Conservation (phyloP, 2,113 vertebrate genomes). For the Eleginops maclovinus region DNA sequence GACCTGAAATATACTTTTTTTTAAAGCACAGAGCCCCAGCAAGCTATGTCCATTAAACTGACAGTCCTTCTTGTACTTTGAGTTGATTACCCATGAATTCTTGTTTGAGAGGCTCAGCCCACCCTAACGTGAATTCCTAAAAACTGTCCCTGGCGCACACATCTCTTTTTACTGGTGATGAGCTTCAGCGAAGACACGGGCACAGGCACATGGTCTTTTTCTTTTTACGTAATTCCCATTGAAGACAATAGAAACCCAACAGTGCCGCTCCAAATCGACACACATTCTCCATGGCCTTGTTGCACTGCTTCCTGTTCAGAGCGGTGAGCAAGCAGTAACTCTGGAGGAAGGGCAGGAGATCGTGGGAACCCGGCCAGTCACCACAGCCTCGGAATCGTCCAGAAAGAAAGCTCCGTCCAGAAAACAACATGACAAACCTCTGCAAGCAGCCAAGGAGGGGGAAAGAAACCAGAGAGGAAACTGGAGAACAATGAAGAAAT, state of each 20-base stretch:
- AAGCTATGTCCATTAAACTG: no score
- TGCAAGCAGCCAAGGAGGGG: conserved; percentile 40
- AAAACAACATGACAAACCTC: conserved; percentile 65
- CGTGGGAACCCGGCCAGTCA: conserved; percentile 75
- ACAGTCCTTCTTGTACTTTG: no score
- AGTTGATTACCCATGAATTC: no score
- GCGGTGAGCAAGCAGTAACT: conserved; percentile 66
- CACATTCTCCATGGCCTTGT: conserved; percentile 31
- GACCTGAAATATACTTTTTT: no score
- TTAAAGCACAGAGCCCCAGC: no score
- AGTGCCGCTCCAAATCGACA: conserved; percentile 44
- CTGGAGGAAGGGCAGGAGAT: conserved; percentile 81
- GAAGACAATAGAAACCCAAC: conserved; percentile 49
- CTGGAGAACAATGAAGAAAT: conserved; percentile 81
- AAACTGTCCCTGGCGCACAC: no score
- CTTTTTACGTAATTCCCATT: conserved; percentile 40
- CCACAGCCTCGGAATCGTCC: conserved; percentile 44
- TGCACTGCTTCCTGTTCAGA: conserved; percentile 65
- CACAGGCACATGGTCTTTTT: background rate
- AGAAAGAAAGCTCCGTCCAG: conserved; percentile 65
- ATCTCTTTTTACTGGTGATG: background rate
- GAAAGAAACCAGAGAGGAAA: conserved; percentile 74
- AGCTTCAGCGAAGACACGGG: conserved; percentile 25
- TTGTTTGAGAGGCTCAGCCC: no score
- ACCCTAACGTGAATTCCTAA: no score